phyloP scores from a whole-genome alignment of 2,113 vertebrate species.

The Gasterosteus aculeatus region DNA sequence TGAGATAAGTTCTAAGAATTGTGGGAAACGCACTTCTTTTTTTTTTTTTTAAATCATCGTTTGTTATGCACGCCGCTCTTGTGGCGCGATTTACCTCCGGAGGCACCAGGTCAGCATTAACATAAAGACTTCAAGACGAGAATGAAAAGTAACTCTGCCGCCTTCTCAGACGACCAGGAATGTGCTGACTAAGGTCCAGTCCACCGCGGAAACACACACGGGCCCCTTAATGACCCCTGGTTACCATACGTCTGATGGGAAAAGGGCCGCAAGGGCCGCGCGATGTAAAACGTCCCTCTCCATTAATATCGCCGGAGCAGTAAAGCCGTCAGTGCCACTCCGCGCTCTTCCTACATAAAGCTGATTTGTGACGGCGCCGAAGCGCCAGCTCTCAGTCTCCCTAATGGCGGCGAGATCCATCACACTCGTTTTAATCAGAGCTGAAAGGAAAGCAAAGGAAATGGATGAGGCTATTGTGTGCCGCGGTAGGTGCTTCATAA shows the following conservation, averaged over 20 bases:
- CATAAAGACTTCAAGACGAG: constrained; percentile 6
- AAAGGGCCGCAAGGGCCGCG: constrained; percentile 52
- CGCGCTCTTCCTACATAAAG: constrained; percentile 71
- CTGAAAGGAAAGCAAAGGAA: constrained; percentile 76
- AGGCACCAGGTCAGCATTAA: constrained; percentile 44
- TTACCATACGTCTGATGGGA: constrained; percentile 58
- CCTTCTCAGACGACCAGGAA: constrained; percentile 13
- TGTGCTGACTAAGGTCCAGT: constrained; percentile 45
- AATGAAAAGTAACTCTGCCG: constrained; percentile 23
- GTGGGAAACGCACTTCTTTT: not conserved
- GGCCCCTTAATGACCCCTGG: constrained; percentile 57
- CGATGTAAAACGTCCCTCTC: constrained; percentile 64
- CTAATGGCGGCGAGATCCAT: constrained; percentile 77
- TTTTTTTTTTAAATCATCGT: not conserved
- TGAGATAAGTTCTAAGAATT: not conserved
- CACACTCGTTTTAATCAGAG: constrained; percentile 76
- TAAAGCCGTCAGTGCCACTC: constrained; percentile 76
- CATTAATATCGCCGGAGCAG: constrained; percentile 72
- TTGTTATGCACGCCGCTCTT: constrained; percentile 1
- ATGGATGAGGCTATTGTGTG: constrained; percentile 67
- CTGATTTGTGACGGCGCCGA: constrained; percentile 74
- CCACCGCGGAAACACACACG: constrained; percentile 31
- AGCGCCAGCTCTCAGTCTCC: constrained; percentile 67
- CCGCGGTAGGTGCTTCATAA: constrained; percentile 66
- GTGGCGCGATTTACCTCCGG: constrained; percentile 21